These are phyloP conservation scores for Dromaius novaehollandiae DNA, from an alignment of 2,113 vertebrate species.

Conservation along the genomic window DNA sequence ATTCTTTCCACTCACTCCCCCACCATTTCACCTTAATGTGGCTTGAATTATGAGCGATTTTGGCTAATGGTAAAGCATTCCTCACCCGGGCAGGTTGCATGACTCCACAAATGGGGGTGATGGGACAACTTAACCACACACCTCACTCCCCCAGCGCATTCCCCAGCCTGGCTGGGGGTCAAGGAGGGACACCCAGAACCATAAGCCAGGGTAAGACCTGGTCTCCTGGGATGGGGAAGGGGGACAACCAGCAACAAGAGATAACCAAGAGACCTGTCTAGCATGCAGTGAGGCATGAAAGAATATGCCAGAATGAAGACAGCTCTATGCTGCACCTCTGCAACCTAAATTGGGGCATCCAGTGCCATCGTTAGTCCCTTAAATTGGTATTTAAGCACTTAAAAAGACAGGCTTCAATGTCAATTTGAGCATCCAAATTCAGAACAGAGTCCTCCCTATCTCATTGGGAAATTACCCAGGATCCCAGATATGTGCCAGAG, in stretches of 20 bases:
- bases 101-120: neutral
- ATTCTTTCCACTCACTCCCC: neutral
- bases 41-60: neutral
- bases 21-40: neutral
- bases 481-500: neutral
- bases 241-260: neutral
- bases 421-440: neutral
- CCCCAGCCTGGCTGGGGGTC: neutral
- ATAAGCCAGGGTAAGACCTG: accelerated
- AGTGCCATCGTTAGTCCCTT: neutral
- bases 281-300: neutral
- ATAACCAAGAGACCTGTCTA: neutral
- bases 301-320: neutral
- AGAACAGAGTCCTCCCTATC: neutral
- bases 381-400: neutral
- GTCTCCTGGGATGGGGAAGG: neutral
- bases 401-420: neutral
- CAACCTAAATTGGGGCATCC: neutral
- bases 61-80: slow-evolving; percentile 5
- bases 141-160: accelerated
- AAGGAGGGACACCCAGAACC: neutral
- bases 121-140: neutral
- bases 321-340: neutral
- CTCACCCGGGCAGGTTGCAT: neutral
- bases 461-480: neutral